These are phyloP conservation scores for Alauda arvensis DNA, from an alignment of 2,797 vertebrate species.

Conservation along the genomic window DNA sequence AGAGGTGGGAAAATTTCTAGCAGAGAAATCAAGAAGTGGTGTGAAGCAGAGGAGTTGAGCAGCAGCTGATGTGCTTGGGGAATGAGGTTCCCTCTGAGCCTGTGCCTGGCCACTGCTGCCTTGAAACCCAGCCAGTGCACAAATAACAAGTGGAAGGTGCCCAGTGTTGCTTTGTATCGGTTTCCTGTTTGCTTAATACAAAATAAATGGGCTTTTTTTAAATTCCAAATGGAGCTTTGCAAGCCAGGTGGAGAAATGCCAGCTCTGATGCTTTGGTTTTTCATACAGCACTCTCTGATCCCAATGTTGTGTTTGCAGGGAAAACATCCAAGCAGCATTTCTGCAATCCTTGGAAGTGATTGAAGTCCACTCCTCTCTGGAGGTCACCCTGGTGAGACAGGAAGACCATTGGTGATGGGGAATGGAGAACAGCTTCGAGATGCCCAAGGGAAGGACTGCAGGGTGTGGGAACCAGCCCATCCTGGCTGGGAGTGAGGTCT, in stretches of 20 bases:
- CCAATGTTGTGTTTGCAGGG: not conserved
- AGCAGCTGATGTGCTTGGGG: not conserved
- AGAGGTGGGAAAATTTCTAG: not conserved
- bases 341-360: not conserved
- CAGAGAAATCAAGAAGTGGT: not conserved
- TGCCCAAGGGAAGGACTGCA: not conserved
- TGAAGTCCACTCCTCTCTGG: not conserved
- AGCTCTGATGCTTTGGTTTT: not conserved
- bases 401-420: not conserved
- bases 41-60: not conserved
- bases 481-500: accelerated
- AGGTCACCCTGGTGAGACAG: not conserved
- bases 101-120: not conserved
- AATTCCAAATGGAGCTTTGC: not conserved
- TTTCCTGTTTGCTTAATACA: not conserved
- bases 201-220: not conserved
- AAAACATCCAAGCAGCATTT: not conserved
- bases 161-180: not conserved
- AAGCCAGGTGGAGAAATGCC: not conserved
- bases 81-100: not conserved
- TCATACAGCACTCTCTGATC: not conserved
- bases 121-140: not conserved
- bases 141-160: not conserved
- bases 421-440: not conserved
- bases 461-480: not conserved